These are phyloP conservation scores for Caenorhabditis sp. DNA, from an alignment of 2,888 invertebrate genomes.

Conservation along the genomic window DNA sequence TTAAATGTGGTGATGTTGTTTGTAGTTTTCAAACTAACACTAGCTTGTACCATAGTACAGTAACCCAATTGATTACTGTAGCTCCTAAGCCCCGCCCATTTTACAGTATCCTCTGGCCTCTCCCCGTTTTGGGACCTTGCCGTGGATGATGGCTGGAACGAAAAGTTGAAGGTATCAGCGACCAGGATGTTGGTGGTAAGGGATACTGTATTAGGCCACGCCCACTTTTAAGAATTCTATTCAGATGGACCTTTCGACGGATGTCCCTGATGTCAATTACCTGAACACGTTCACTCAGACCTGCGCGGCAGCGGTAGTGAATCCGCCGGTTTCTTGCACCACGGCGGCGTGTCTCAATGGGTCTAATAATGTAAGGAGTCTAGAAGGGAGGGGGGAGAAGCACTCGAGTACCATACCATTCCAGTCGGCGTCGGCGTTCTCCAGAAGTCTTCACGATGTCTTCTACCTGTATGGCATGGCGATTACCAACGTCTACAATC, in stretches of 20 bases:
- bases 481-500: constrained; percentile 60
- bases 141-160: constrained; percentile 62
- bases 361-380: not conserved
- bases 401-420: too few relatives aligned
- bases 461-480: constrained; percentile 76
- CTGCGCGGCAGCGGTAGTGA: constrained; percentile 30
- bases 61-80: too few relatives aligned
- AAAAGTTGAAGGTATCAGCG: constrained; percentile 37
- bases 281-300: constrained; percentile 48
- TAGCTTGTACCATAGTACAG: too few relatives aligned
- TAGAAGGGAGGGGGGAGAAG: too few relatives aligned
- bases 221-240: too few relatives aligned
- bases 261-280: constrained; percentile 56
- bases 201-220: too few relatives aligned
- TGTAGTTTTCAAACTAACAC: not conserved
- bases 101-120: constrained; percentile 67
- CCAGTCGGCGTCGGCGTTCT: constrained; percentile 53
- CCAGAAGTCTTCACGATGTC: constrained; percentile 74
- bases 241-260: constrained; percentile 61
- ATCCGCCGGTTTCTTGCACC: constrained; percentile 59
- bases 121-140: constrained; percentile 62
- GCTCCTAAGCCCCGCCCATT: too few relatives aligned
- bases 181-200: constrained; percentile 57
- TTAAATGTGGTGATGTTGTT: not conserved
- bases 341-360: constrained; percentile 53